Percentiles rank a stretch among this genome's conserved stretches.
Conservation (phyloP, 2,888 invertebrate genomes). For the Cactoblastis cactorum region DNA sequence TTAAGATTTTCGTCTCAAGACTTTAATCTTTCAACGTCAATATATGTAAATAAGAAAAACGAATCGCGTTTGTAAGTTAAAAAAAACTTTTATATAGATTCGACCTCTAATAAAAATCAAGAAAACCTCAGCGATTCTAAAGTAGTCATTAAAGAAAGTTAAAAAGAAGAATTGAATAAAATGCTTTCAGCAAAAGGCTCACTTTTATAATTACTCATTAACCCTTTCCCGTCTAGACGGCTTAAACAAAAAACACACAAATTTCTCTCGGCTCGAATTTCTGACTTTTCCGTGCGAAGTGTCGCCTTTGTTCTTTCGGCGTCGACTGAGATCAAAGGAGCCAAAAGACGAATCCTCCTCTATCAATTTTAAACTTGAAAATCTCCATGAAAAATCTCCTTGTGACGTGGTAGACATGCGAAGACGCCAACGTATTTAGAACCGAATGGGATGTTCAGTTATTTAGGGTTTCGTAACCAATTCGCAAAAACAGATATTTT, state of each 20-base stretch:
- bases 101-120: too few relatives aligned
- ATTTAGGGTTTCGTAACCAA: too few relatives aligned
- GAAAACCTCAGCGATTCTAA: too few relatives aligned
- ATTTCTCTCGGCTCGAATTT: constrained; percentile 10
- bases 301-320: constrained; percentile 19
- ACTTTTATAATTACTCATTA: constrained; percentile 1
- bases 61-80: too few relatives aligned
- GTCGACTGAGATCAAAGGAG: constrained; percentile 23
- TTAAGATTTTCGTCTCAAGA: too few relatives aligned
- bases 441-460: neutral
- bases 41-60: too few relatives aligned
- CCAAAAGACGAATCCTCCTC: constrained; percentile 39
- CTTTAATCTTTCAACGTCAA: too few relatives aligned
- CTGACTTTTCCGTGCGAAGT: constrained; percentile 14
- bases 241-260: constrained; percentile 12
- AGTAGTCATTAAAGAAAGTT: neutral
- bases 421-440: constrained; percentile 20
- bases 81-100: too few relatives aligned
- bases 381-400: constrained; percentile 54
- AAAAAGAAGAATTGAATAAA: neutral
- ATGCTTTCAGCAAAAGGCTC: neutral
- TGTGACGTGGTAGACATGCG: constrained; percentile 51
- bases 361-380: constrained; percentile 48
- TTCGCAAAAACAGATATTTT: too few relatives aligned
- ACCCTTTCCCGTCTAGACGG: constrained; percentile 11